Percentiles rank a stretch among this genome's conserved stretches.
phyloP scores from a whole-genome alignment of 2,888 invertebrate species.

The Serrognathus titanus region DNA sequence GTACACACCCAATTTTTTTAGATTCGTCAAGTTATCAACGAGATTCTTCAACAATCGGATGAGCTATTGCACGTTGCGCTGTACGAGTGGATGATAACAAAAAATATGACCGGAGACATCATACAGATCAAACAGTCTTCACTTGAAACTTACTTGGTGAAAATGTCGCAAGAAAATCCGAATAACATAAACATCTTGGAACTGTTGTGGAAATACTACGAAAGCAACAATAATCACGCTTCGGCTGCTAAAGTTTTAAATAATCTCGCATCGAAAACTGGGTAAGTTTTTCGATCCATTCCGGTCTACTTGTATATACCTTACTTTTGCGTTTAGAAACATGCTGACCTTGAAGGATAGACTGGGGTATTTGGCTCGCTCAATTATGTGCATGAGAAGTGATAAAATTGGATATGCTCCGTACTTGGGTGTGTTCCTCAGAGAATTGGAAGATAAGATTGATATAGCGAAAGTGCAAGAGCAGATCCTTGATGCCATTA shows the following conservation, averaged over 20 bases:
- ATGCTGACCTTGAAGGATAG: constrained; percentile 75
- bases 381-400: constrained; percentile 93
- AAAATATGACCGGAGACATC: constrained; percentile 69
- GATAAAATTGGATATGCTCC: constrained; percentile 72
- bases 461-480: constrained; percentile 87
- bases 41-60: constrained; percentile 70
- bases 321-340: constrained; percentile 52
- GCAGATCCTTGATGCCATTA: constrained; percentile 64
- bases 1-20: constrained; percentile 31
- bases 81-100: constrained; percentile 88
- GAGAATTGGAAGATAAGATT: constrained; percentile 88
- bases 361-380: constrained; percentile 86
- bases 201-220: constrained; percentile 94
- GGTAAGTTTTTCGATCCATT: constrained; percentile 46
- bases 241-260: constrained; percentile 90
- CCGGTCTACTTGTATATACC: not conserved
- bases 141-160: constrained; percentile 71
- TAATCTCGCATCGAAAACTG: constrained; percentile 74
- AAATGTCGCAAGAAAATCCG: constrained; percentile 56
- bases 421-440: constrained; percentile 72
- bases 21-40: constrained; percentile 61
- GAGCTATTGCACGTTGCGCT: constrained; percentile 87
- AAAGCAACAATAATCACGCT: constrained; percentile 85
- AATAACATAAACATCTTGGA: constrained; percentile 60
- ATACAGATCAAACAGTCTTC: constrained; percentile 65